These are phyloP conservation scores for Apodemus agrarius DNA, from an alignment of 2,797 vertebrate genomes.

Conservation along the genomic window DNA sequence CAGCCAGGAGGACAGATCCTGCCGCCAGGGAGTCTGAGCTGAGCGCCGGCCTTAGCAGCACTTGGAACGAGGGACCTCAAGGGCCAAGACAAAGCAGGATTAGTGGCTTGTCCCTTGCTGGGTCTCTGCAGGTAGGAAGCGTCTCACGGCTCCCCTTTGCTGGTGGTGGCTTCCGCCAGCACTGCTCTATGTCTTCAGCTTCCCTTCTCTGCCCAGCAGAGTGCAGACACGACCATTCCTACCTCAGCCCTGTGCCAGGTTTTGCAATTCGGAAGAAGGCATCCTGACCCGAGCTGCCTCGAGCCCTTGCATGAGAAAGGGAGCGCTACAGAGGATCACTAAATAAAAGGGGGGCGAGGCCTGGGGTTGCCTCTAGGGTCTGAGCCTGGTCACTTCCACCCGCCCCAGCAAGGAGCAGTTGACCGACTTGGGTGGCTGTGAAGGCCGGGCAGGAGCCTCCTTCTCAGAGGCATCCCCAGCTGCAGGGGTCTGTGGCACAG, in stretches of 20 bases:
- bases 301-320: background rate
- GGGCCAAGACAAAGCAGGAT: background rate
- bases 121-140: background rate
- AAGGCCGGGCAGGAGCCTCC: background rate
- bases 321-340: background rate
- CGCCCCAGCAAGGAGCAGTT: background rate
- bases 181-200: background rate
- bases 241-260: background rate
- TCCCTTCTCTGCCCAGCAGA: background rate
- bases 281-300: background rate
- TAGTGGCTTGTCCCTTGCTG: background rate
- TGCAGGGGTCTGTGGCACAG: background rate
- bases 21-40: background rate
- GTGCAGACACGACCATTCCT: background rate
- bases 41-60: background rate
- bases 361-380: background rate
- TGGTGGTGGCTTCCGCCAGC: background rate
- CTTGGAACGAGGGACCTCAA: background rate
- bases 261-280: conserved; percentile 24
- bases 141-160: background rate
- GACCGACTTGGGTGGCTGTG: background rate
- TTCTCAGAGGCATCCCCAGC: background rate
- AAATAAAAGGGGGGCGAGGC: background rate
- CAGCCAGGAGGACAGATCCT: background rate
- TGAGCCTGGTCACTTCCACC: background rate